phyloP scores from a whole-genome alignment of 1,140 invertebrate genomes.

The Pachypsylla venusta region DNA sequence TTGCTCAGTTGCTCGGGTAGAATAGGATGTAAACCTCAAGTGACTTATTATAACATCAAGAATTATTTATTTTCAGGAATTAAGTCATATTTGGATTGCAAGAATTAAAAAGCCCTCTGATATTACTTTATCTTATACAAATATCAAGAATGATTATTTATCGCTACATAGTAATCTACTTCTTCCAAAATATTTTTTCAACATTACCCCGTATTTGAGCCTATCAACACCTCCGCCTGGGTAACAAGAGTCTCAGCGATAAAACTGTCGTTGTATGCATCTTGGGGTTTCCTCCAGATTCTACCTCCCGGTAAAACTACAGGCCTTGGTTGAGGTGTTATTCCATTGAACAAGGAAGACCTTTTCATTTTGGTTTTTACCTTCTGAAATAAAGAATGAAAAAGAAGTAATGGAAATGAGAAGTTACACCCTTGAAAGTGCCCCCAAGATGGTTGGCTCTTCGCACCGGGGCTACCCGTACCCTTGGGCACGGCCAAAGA shows the following conservation, averaged over 20 bases:
- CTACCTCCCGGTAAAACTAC: constrained; percentile 49
- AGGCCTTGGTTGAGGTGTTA: constrained; percentile 37
- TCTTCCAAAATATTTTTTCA: no score
- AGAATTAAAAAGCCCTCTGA: neutral
- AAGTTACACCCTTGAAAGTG: no score
- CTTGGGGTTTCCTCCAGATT: constrained; percentile 54
- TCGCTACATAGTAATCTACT: no score
- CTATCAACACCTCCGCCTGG: constrained; percentile 58
- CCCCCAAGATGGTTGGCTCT: no score
- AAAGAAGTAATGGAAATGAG: no score
- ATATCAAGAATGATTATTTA: neutral
- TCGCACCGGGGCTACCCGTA: no score
- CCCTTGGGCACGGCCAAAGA: no score
- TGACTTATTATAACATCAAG: no score
- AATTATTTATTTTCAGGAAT: no score
- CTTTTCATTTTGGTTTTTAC: neutral
- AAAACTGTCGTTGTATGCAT: constrained; percentile 61
- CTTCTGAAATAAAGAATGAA: neutral
- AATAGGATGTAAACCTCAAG: no score
- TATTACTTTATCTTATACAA: neutral
- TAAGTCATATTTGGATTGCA: neutral
- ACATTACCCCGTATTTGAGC: constrained; percentile 58
- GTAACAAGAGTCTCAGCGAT: constrained; percentile 55
- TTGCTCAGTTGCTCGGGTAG: no score
- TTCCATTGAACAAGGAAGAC: constrained; percentile 12